Base-by-base conservation (phyloP, 2,113 vertebrate genomes). In the Clarias gariepinus region DNA sequence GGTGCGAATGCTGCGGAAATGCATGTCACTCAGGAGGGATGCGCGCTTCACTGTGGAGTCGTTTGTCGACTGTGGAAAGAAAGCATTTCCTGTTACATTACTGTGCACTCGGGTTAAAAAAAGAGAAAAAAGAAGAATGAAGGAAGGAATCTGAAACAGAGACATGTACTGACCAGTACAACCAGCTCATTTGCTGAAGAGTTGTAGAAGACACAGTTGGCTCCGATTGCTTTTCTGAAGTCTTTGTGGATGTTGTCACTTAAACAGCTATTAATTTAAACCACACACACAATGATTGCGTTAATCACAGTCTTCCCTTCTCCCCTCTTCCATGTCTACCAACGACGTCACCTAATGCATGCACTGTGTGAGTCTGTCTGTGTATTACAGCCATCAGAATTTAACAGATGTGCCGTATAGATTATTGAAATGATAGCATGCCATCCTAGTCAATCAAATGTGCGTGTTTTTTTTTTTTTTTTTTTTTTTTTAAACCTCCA, bases 151-250 rank as follows among this genome's bases (percentile, higher is more conserved):
- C 21, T 36, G n/a, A 53, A 64, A 12, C 52, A 79, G 23, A 66
- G 25, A 28, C 28, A 28, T 23, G 57, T 57, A 94, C 97, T 95
- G n/a, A 98, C 97, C 95, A 98, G 94, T 83, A 98, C 95, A 36
- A 97, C 94, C 82, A 98, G 96, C 82, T 97, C 96, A 36, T 96
- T 94, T 90, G 94, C 93, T 66, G 94, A 94, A 85, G 94, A 89
- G 88, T 95, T 96, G 89, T 95, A 96, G 92, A 96, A 97, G 93
- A 98, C 96, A 93, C 96, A 97, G 93, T 96, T 96, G 1, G 97
- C 96, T 76, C 96, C 96, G 60, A 98, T 95, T 0, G 96, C 97
- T 94, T 97, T 97, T 93, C 97, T 96, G 93, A 98, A 98, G 89
- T 98, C 97, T 94, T 97, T 97, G 91, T 98, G 97, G 68, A 97